Evolutionary conservation across 2,113 vertebrate genomes (phyloP), one percentile per base, ranked within the genome.

Genomic region (Xyliphius kryptos): DNA sequence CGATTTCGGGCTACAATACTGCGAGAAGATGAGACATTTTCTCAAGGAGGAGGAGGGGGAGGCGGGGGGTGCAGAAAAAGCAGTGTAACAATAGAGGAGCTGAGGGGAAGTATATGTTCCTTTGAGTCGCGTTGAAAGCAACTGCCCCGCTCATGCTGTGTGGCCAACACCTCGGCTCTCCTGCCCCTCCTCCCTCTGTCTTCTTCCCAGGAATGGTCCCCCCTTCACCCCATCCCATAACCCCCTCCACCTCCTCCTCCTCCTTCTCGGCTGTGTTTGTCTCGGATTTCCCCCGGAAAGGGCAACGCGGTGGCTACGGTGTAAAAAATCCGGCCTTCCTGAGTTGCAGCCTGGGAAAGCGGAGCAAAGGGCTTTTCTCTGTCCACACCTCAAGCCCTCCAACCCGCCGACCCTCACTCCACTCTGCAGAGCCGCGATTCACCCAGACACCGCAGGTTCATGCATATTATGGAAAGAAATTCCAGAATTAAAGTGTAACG

Each of bases 221-320:
- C 77, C 71, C 70, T 74, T 80, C 81, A 80, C 81, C 82, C 81
- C 80, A 1, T 9, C 19, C 11, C 9, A 36, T 7, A 12, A 78
- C 51, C 77, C 76, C 78, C 78, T 50, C 70, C 9, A 36, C 13
- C 19, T 79, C 51, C 77, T 77, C 78, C 78, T 50, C 70, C 62
- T 52, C 15, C 51, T 69, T 67, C 74, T 66, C 79, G 76, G 79
- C 74, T 80, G 74, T 63, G 81, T 85, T 82, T 87, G 83, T 85
- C 80, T 87, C 82, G 78, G 82, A 86, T 86, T 86, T 89, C 83
- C 84, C 81, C 83, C 83, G 83, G 84, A 87, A 87, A 86, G 79
- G 82, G 80, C 82, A 83, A 79, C 73, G 71, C 19, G 67, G 70
- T 81, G 81, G 81, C 82, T 81, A 82, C 78, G 76, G 78, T 84